These are phyloP conservation scores for Paraescarpia echinospica DNA, from an alignment of 1,140 invertebrate genomes.

Conservation along the genomic window DNA sequence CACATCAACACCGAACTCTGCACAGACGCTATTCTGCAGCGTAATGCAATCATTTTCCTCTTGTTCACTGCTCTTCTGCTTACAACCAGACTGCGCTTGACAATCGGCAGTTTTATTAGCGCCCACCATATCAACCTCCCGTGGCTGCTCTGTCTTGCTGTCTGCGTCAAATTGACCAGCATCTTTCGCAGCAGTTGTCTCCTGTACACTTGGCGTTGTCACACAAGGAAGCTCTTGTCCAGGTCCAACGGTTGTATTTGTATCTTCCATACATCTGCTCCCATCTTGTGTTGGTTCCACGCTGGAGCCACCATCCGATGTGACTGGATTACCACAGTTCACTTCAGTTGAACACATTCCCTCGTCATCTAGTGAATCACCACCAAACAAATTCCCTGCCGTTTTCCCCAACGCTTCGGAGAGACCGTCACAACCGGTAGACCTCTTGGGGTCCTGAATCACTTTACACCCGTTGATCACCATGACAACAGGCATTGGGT, in stretches of 20 bases:
- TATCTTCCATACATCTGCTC: background rate
- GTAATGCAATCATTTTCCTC: background rate
- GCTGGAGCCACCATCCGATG: background rate
- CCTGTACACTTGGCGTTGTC: background rate
- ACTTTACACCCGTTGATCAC: background rate
- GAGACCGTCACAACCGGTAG: background rate
- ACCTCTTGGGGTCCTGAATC: background rate
- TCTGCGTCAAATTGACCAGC: background rate
- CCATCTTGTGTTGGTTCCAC: background rate
- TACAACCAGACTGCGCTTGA: background rate
- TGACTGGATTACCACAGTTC: background rate
- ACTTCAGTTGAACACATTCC: background rate
- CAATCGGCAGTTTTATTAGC: background rate
- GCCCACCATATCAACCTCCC: background rate
- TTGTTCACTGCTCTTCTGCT: background rate
- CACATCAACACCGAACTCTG: background rate
- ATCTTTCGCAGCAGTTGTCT: too few relatives aligned
- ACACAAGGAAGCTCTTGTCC: background rate
- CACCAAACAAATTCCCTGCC: background rate
- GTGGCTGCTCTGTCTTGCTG: background rate
- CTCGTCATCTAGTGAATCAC: background rate
- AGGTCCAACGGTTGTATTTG: background rate
- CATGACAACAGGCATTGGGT: background rate
- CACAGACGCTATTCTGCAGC: background rate
- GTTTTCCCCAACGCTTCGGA: background rate